These are phyloP conservation scores for Machimus atricapillus DNA, from an alignment of 2,888 invertebrate species.

Conservation along the genomic window DNA sequence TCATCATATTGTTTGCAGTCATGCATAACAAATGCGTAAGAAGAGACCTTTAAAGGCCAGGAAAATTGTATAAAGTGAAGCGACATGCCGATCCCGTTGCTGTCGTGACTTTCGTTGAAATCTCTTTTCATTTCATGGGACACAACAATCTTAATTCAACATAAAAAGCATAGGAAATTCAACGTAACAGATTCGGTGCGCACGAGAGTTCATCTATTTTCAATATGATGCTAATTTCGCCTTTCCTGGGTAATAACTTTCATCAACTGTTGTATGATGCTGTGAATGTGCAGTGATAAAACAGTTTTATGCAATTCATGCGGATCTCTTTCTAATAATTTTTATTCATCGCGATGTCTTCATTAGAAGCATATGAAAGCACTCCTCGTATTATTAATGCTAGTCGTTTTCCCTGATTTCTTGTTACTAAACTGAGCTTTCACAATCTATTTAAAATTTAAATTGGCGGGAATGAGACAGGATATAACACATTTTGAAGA, in stretches of 20 bases:
- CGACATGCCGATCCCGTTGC: neutral
- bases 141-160: neutral
- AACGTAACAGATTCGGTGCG: neutral
- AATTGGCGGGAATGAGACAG: neutral
- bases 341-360: neutral
- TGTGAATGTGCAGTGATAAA: neutral
- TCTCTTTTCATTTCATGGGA: neutral
- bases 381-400: neutral
- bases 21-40: constrained; percentile 27
- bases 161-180: neutral
- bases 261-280: neutral
- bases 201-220: constrained; percentile 17
- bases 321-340: neutral
- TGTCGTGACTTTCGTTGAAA: constrained; percentile 23
- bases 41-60: constrained; percentile 28
- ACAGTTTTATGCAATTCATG: neutral
- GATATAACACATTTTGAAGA: too few species aligned
- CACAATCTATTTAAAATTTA: neutral
- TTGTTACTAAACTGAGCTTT: neutral
- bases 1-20: constrained; percentile 10
- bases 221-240: constrained; percentile 12
- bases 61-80: neutral
- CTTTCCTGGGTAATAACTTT: neutral
- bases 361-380: neutral
- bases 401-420: neutral